Evolutionary conservation across 2,888 invertebrate genomes (phyloP).

Genomic region (Metopia argyrocephala): DNA sequence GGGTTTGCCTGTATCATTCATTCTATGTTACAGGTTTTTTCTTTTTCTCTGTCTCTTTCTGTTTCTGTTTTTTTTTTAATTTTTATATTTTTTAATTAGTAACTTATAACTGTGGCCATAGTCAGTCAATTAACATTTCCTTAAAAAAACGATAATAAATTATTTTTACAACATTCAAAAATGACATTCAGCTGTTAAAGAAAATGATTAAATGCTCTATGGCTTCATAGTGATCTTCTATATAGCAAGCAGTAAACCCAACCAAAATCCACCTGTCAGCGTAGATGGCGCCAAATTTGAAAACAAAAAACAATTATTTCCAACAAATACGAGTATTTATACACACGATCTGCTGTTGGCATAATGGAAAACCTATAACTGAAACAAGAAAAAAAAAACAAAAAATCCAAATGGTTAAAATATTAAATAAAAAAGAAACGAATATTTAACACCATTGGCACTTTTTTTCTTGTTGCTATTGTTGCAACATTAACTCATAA

Average conservation of each 20-base stretch:
- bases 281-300: slow-evolving; percentile 61
- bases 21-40: not conserved
- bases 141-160: slow-evolving; percentile 59
- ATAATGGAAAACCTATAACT: slow-evolving; percentile 47
- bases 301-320: slow-evolving; percentile 34
- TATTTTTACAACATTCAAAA: slow-evolving; percentile 46
- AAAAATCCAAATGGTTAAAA: slow-evolving; percentile 37
- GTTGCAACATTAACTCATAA: slow-evolving; percentile 58
- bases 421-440: not conserved
- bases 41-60: not conserved
- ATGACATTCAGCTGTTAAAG: slow-evolving; percentile 62
- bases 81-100: not conserved
- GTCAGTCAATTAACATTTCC: slow-evolving; percentile 59
- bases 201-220: slow-evolving; percentile 55
- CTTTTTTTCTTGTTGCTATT: not conserved
- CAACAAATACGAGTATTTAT: not conserved
- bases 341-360: not conserved
- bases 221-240: slow-evolving; percentile 6
- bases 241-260: slow-evolving; percentile 7
- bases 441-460: slow-evolving; percentile 51
- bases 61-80: not conserved
- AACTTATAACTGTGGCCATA: not conserved
- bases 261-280: slow-evolving; percentile 61
- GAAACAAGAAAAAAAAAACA: too few species aligned
- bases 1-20: slow-evolving; percentile 46